Base-by-base conservation (phyloP, 2,888 invertebrate genomes). In the Norana najaformis region DNA sequence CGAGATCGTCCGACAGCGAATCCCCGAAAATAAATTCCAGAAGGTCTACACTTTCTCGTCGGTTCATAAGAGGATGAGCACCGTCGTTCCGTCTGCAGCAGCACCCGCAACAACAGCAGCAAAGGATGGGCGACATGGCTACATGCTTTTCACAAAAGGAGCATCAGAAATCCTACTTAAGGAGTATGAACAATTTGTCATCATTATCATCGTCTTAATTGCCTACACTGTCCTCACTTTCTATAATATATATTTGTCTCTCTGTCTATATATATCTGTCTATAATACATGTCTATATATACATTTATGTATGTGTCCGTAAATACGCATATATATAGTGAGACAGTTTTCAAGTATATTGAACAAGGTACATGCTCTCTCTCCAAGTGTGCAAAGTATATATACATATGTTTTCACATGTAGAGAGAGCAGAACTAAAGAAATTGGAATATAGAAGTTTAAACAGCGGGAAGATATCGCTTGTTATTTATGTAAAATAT, bases 31-130 rank as follows among this genome's bases (percentile, higher is more conserved):
- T 13, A 89, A n/a, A 6, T 90, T 90, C 83, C 69, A 82, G 38
- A 90, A 89, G 83, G 89, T 90, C 38, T 90, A 90, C 89, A 90
- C 90, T 0, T 90, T 90, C 89, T 83, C 82, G 11, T 90, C 90
- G 1, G 69, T n/a, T 34, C 69, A 89, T 16, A 90, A 90, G 85
- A 89, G 82, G 39, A 90, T 90, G 90, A 89, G 83, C 35, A 90
- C 90, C 23, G 89, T 83, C 14, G 83, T 90, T 41, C 82, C 38
- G 30, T 38, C 37, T 5, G 16, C 30, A 14, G 39, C 34, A 20
- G 88, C 83, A 83, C 23, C 30, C 20, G 41, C 6, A 41, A 47
- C 30, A n/a, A 69, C 30, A 35, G 11, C 14, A 41, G 34, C 20
- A 23, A 39, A 0, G 94, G n/a, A 39, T 35, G 39, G 2, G 6